A percentile compares a stretch with the other conserved stretches of the same genome.
Conservation (phyloP, 2,888 invertebrate genomes). For the Eupeodes luniger region DNA sequence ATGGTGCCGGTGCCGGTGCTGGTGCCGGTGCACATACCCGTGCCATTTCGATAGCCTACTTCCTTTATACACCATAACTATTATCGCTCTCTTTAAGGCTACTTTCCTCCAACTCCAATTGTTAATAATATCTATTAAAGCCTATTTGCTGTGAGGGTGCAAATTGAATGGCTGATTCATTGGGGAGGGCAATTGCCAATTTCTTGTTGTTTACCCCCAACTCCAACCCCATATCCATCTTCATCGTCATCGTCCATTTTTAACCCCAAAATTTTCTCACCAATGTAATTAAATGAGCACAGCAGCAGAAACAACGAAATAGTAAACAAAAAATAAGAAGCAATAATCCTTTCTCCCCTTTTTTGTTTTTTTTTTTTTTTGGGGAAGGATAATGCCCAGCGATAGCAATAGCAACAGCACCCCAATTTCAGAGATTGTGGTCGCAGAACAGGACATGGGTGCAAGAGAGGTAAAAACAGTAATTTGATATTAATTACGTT, state of each 20-base stretch:
- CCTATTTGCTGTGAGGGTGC: conserved; percentile 14
- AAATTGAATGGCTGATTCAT: conserved; percentile 17
- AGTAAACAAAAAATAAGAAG: conserved; percentile 15
- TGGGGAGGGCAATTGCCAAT: conserved; percentile 58
- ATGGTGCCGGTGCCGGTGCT: no score
- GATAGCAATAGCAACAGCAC: background rate
- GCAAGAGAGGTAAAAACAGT: conserved; percentile 33
- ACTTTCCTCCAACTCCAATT: no score
- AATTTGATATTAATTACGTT: conserved; percentile 65
- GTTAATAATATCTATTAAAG: background rate
- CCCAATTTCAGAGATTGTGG: conserved; percentile 40
- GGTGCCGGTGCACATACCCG: background rate
- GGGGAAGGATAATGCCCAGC: background rate
- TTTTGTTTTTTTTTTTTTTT: background rate
- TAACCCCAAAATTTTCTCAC: conserved; percentile 59
- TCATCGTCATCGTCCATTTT: conserved; percentile 15
- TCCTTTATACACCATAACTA: conserved; percentile 2
- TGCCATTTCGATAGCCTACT: conserved; percentile 38
- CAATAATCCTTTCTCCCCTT: background rate
- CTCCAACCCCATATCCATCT: background rate
- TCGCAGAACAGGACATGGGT: conserved; percentile 34
- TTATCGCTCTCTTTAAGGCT: conserved; percentile 35
- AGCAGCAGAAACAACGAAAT: conserved; percentile 23
- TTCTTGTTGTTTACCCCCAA: conserved; percentile 9
- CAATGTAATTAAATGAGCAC: conserved; percentile 42